Evolutionary conservation across 2,113 vertebrate species (phyloP).

Genomic region (Oophaga pumilio): DNA sequence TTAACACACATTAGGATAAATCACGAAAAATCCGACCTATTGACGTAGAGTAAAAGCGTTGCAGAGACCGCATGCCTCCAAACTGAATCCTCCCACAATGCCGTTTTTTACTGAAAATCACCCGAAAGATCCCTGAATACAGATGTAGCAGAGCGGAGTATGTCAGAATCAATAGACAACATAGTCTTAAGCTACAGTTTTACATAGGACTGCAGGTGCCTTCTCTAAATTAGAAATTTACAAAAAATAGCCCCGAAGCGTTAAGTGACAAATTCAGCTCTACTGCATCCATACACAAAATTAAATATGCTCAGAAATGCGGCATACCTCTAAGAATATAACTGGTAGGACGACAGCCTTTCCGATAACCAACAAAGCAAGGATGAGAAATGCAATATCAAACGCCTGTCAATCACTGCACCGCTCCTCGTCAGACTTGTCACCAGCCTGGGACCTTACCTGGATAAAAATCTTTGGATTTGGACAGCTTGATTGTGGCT

Average conservation of each 20-base stretch:
- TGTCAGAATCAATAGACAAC: not conserved
- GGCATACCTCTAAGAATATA: conserved; percentile 34
- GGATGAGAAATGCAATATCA: not conserved
- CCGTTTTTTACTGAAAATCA: not conserved
- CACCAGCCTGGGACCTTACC: conserved; percentile 76
- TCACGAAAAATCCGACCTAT: not conserved
- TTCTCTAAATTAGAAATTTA: not conserved
- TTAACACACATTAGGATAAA: not conserved
- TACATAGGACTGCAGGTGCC: not conserved
- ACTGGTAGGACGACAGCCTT: not conserved
- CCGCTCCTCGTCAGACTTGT: not conserved
- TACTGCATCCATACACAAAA: not conserved
- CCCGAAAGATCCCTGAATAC: no score
- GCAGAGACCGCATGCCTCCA: not conserved
- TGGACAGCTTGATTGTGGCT: conserved; percentile 89
- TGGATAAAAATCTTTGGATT: conserved; percentile 92
- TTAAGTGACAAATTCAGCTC: not conserved
- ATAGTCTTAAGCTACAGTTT: not conserved
- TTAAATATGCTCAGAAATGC: not conserved
- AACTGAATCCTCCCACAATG: conserved; percentile 18
- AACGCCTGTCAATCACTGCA: not conserved
- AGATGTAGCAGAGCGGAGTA: not conserved
- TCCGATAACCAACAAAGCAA: conserved; percentile 52
- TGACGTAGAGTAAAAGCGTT: not conserved
- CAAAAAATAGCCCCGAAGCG: not conserved